Base-by-base conservation (phyloP, 2,888 invertebrate species). In the Cephus sareptanus region DNA sequence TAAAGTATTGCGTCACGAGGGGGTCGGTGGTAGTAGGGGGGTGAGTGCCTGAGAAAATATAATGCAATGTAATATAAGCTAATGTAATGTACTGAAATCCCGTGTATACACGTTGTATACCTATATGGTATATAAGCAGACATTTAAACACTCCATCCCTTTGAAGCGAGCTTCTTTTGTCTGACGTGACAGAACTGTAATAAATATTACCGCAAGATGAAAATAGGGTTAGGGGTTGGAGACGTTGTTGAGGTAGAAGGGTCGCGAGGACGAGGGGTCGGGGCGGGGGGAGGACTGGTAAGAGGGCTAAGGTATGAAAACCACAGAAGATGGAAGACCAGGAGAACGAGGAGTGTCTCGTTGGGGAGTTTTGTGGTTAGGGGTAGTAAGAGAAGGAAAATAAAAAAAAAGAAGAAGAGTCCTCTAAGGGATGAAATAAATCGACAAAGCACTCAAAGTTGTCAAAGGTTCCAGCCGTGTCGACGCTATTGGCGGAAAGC, bases 371-470 rank as follows among this genome's bases (percentile, higher is more conserved):
- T 56, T 56, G 23, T 37, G 69, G 31, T 30, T 31, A 34, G 69
- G 33, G 37, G 79, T 68, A 34, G 33, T 75, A 75, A 40, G 76
- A 80, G 82, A 80, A 80, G 78, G 76, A 77, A 82, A 77, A 79
- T 77, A 80, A 82, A 85, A 12, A 35, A 35, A 35, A 34, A 11
- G 11, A 34, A 11, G 11, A 83, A 86, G 86, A 84, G 86, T 85
- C 85, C 86, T 88, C 86, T 83, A 82, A 86, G 86, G 87, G 87
- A 90, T 86, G 87, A 90, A 88, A 89, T 90, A 90, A 90, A 91
- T 90, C 90, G 90, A 90, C 90, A 90, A 89, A 88, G 86, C 89
- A 89, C 88, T 90, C 87, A 86, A 90, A 90, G 86, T 90, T 89
- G 90, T 90, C 90, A 90, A 89, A 56, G 56, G 86, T 89, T 88